These are phyloP conservation scores for Eriocheir sinensis DNA, from an alignment of 1,140 invertebrate genomes.

Conservation along the genomic window DNA sequence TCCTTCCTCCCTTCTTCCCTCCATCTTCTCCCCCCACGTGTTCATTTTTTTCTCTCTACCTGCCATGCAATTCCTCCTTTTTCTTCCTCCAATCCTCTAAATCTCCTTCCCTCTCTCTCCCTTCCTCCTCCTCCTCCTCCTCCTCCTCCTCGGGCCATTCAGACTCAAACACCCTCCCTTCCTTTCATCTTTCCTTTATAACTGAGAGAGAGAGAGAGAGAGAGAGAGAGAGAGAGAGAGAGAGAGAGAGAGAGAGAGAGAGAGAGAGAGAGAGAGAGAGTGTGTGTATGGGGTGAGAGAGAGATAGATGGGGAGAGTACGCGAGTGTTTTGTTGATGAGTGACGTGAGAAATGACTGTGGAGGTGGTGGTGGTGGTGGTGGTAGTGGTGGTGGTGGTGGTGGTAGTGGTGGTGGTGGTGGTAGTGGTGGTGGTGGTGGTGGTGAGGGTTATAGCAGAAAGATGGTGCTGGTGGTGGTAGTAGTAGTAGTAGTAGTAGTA, in stretches of 20 bases:
- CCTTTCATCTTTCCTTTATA: not conserved
- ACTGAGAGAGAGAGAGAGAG: not conserved
- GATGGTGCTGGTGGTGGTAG: conserved; percentile 44
- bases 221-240: not conserved
- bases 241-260: not conserved
- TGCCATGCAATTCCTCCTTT: not conserved
- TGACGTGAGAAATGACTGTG: not conserved
- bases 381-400: conserved; percentile 47
- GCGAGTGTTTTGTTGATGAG: not conserved
- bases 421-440: conserved; percentile 12
- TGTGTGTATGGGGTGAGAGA: not conserved
- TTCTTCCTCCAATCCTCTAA: not conserved
- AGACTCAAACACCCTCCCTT: not conserved
- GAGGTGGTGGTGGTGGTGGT: conserved; percentile 49
- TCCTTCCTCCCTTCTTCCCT: not conserved
- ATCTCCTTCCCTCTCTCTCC: not conserved
- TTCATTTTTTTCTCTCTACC: too few species aligned
- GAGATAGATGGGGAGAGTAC: not conserved
- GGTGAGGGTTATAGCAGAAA: too few species aligned
- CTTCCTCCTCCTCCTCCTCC: not conserved
- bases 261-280: not conserved
- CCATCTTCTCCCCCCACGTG: too few species aligned
- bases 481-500: conserved; percentile 39
- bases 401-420: conserved; percentile 23
- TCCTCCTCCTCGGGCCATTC: not conserved